Percentiles rank a stretch among this genome's conserved stretches.
Evolutionary conservation across 2,113 vertebrate species (phyloP).

Genomic region (Phodopus roborovskii): DNA sequence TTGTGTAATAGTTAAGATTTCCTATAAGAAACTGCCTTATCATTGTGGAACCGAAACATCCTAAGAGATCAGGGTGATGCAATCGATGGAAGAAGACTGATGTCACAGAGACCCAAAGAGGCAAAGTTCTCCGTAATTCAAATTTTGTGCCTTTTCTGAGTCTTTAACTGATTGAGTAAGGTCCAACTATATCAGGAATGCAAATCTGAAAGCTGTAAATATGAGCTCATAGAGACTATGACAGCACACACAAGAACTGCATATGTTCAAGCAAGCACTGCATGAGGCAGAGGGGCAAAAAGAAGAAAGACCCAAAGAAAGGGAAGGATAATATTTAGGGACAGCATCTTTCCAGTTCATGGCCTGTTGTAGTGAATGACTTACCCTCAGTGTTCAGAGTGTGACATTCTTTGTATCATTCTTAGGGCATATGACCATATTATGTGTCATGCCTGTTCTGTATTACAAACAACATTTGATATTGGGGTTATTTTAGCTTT

Average conservation of each 20-base stretch:
- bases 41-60: neutral
- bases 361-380: neutral
- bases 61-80: fast-evolving
- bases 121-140: neutral
- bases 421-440: neutral
- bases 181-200: neutral
- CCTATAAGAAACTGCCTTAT: neutral
- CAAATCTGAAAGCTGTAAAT: neutral
- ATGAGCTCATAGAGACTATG: neutral
- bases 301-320: neutral
- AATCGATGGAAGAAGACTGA: neutral
- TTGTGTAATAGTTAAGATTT: neutral
- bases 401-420: neutral
- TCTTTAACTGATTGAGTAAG: neutral
- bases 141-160: no score
- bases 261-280: neutral
- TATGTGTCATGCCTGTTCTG: neutral
- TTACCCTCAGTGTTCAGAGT: neutral
- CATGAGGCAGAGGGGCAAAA: fast-evolving
- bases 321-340: fast-evolving
- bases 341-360: fast-evolving
- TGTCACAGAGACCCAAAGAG: no score
- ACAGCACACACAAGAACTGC: neutral
- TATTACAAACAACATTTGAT: neutral
- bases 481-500: neutral